A percentile compares a stretch with the other conserved stretches of the same genome.
phyloP scores from a whole-genome alignment of 2,888 invertebrate genomes.

The Chymomyza amoena region DNA sequence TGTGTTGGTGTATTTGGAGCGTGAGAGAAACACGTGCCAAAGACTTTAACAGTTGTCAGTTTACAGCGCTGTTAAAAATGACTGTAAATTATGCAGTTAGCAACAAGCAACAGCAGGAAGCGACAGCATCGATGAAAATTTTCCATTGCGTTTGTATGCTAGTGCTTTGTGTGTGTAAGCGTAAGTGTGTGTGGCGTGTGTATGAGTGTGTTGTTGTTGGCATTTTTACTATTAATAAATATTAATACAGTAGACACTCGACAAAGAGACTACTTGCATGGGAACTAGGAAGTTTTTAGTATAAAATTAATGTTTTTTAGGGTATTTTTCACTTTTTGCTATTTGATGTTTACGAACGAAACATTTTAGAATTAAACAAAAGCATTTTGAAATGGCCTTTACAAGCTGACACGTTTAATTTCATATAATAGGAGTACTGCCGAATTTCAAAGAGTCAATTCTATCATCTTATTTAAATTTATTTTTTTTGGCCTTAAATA shows the following conservation, averaged over 20 bases:
- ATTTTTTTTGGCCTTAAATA: too few relatives aligned
- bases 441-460: too few relatives aligned
- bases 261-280: neutral
- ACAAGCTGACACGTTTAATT: too few relatives aligned
- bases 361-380: too few relatives aligned
- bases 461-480: too few relatives aligned
- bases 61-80: slow-evolving; percentile 44
- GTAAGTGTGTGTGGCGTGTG: too few relatives aligned
- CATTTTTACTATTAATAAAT: slow-evolving; percentile 35
- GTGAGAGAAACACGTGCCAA: slow-evolving; percentile 76
- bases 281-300: too few relatives aligned
- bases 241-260: neutral
- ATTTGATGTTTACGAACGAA: too few relatives aligned
- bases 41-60: slow-evolving; percentile 33
- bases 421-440: too few relatives aligned
- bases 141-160: slow-evolving; percentile 18
- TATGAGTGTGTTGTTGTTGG: neutral
- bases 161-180: neutral
- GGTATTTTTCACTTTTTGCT: too few relatives aligned
- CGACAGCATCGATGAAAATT: slow-evolving; percentile 20
- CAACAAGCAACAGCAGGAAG: slow-evolving; percentile 45
- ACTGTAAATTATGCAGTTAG: slow-evolving; percentile 34
- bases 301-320: too few relatives aligned
- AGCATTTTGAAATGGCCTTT: too few relatives aligned
- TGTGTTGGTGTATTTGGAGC: slow-evolving; percentile 26